A percentile compares a stretch with the other conserved stretches of the same genome.
Conservation (phyloP, 30 jellyfish, hydroid and myxozoan species). For the Clytia hemisphaerica region DNA sequence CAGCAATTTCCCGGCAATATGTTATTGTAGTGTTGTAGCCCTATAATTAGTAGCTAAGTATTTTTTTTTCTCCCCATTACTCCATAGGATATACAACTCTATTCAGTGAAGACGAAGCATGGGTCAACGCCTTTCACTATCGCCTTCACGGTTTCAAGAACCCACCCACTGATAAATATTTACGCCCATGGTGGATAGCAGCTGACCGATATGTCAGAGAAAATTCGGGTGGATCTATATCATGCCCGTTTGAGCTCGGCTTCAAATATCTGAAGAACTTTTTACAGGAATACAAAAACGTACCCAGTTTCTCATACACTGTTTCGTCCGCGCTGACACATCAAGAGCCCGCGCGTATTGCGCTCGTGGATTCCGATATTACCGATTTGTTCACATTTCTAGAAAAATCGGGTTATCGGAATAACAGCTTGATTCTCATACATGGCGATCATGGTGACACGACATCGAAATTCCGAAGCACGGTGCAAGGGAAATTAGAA, state of each 20-base stretch:
- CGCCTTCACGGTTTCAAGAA: conserved; percentile 40
- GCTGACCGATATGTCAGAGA: no score
- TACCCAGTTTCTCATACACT: conserved; percentile 36
- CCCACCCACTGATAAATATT: conserved; percentile 53
- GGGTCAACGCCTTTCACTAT: conserved; percentile 23
- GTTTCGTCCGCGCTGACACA: conserved; percentile 40
- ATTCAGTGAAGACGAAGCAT: conserved; percentile 48
- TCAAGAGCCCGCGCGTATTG: conserved; percentile 28
- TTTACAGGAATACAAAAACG: conserved; percentile 16
- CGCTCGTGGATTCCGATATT: conserved; percentile 33
- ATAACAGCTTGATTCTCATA: conserved; percentile 31
- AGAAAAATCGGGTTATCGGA: conserved; percentile 27
- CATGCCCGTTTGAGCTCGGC: no score
- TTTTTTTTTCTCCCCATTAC: no score
- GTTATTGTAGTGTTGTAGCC: no score
- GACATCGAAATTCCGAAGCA: conserved; percentile 38
- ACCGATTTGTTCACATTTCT: conserved; percentile 4
- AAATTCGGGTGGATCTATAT: no score
- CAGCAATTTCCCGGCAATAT: no score
- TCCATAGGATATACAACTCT: conserved; percentile 62
- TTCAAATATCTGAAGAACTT: conserved; percentile 41
- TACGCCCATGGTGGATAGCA: conserved; percentile 38
- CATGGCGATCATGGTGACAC: conserved; percentile 69
- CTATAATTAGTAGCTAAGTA: no score
- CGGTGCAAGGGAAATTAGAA: conserved; percentile 60